Evolutionary conservation across 2,113 vertebrate genomes (phyloP).

Genomic region (Anser cygnoides): DNA sequence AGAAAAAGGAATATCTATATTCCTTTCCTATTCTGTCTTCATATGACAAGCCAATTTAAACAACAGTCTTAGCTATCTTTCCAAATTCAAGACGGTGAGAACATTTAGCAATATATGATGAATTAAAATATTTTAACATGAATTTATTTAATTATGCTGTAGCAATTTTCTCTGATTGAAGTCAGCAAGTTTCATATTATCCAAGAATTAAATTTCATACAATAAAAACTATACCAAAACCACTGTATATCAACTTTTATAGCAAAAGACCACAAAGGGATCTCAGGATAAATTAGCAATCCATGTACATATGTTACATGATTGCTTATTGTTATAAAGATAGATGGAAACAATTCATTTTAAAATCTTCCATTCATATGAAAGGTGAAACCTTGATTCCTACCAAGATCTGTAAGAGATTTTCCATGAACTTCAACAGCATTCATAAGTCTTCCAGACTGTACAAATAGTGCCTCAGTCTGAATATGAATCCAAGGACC

Average conservation of each 20-base stretch:
- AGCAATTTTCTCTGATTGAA: neutral
- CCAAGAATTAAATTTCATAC: neutral
- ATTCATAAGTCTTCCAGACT: neutral
- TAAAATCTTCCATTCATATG: neutral
- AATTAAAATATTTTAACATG: neutral
- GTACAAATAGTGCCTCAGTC: neutral
- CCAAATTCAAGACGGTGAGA: neutral
- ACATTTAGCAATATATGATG: neutral
- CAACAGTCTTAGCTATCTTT: neutral
- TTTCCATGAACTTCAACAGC: neutral
- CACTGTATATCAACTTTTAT: neutral
- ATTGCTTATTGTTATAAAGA: neutral
- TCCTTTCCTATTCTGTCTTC: neutral
- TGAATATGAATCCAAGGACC: neutral
- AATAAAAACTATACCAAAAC: neutral
- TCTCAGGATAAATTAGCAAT: neutral
- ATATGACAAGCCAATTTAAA: neutral
- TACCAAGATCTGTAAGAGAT: neutral
- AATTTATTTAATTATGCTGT: neutral
- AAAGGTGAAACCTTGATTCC: neutral
- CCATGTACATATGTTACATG: neutral
- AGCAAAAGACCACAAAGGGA: neutral
- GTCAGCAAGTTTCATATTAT: neutral
- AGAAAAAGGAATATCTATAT: fast-evolving
- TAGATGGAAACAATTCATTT: neutral